Conservation (phyloP, 2,888 invertebrate genomes). For the Hirudinaria manillensis region DNA sequence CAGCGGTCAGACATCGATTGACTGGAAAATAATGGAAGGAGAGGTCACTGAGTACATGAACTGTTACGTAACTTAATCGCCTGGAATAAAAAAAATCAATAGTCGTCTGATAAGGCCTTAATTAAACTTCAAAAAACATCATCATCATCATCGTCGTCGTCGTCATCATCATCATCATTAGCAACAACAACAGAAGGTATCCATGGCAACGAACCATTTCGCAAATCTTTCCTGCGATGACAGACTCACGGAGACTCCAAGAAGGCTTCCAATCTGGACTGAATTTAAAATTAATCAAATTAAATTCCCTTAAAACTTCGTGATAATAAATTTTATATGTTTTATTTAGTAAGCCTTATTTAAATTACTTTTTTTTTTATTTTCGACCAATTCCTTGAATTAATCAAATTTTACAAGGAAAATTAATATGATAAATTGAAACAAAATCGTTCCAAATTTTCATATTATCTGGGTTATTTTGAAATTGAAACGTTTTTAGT, state of each 20-base stretch:
- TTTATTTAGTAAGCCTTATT: neutral
- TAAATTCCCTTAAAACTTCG: neutral
- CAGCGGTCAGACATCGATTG: neutral
- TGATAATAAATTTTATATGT: neutral
- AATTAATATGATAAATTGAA: neutral
- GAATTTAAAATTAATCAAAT: no score
- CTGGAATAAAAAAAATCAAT: neutral
- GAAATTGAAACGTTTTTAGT: neutral
- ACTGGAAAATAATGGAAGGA: slow-evolving; percentile 16
- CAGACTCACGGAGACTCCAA: no score
- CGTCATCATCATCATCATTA: no score
- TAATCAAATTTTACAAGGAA: neutral
- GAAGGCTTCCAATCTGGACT: no score
- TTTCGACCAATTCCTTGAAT: neutral
- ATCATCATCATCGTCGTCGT: no score
- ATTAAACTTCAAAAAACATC: neutral
- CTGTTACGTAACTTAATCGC: slow-evolving; percentile 19
- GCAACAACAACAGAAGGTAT: no score
- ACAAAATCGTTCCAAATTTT: neutral
- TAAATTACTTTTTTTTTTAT: neutral
- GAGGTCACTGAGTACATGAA: neutral
- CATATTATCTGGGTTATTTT: neutral
- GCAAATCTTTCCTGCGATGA: no score
- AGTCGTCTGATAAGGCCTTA: neutral
- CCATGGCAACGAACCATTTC: no score